Evolutionary conservation across 2,797 vertebrate species (phyloP), one percentile per base, ranked within the genome.

Genomic region (Lepus oiostolus): DNA sequence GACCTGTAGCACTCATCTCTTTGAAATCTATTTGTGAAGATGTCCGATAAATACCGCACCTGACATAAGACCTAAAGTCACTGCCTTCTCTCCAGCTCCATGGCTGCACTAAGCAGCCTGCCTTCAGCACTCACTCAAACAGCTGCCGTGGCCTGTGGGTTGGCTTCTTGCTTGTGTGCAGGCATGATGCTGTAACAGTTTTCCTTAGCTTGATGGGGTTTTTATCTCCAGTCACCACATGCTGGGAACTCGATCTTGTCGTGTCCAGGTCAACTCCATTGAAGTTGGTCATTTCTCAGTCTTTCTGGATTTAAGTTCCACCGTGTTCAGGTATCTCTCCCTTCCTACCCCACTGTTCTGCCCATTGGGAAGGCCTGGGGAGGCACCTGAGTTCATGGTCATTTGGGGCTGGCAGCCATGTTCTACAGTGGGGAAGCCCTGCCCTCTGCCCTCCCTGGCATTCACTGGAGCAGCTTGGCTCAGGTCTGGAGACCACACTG

Each of bases 121-220:
- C 77, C 32, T 1, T 14, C 70, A 71, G 12, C 28, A 6, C 35
- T n/a, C 26, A 16, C 11, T 89, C 4, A 5, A 86, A 72, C 30
- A 26, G 35, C 68, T 32, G 52, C 19, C 22, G 1, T 50, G 17
- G 32, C 30, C 35, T 62, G 9, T 17, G 22, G 81, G 19, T 38
- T 88, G 84, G 32, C 38, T 28, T 74, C 86, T 47, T 7, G 47
- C 2, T 70, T 9, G 5, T 28, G 2, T 21, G 54, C 47, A 90
- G n/a, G 71, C 88, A 71, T 52, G 21, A 47, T 52, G 65, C 10
- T 81, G 67, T 71, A 24, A 2, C 21, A 5, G 12, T 75, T 60
- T 76, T 47, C 35, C 65, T 85, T 28, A 60, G 67, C 47, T 95
- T 47, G 80, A 62, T 22, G 92, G 24, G 62, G 47, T 83, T 90